Conservation (phyloP, 2,113 vertebrate genomes). For the Lamprotornis superbus region DNA sequence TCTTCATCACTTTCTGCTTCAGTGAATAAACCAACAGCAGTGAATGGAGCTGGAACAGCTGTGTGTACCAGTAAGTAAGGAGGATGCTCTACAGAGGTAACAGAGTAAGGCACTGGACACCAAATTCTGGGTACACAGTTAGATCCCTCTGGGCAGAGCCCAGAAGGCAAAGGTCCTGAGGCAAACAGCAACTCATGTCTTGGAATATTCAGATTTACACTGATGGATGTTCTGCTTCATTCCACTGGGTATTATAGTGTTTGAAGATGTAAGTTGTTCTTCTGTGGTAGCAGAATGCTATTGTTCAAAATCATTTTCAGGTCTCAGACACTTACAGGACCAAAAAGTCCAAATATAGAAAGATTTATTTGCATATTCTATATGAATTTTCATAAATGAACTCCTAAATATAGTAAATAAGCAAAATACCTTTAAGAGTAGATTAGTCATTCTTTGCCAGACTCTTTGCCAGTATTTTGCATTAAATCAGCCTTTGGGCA, state of each 20-base stretch:
- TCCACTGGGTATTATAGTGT: neutral
- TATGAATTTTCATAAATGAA: neutral
- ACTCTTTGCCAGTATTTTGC: neutral
- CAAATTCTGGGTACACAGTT: neutral
- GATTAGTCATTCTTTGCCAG: neutral
- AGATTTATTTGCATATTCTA: neutral
- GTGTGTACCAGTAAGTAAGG: conserved; percentile 69
- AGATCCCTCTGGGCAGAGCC: neutral
- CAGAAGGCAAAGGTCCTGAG: neutral
- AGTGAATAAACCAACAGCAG: conserved; percentile 24
- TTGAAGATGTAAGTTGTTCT: neutral
- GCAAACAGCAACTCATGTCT: neutral
- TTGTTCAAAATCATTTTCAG: neutral
- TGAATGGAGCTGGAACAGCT: conserved; percentile 41
- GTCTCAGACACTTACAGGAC: neutral
- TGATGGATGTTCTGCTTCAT: neutral
- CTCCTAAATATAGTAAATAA: neutral
- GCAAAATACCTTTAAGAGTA: neutral
- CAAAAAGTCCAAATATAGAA: neutral
- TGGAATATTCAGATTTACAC: neutral
- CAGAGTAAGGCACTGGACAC: neutral
- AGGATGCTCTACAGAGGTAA: neutral
- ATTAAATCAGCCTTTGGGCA: neutral
- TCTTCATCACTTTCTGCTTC: conserved; percentile 70
- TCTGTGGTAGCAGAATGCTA: neutral